Conservation (phyloP, 2,797 vertebrate genomes). For the Chanos chanos region DNA sequence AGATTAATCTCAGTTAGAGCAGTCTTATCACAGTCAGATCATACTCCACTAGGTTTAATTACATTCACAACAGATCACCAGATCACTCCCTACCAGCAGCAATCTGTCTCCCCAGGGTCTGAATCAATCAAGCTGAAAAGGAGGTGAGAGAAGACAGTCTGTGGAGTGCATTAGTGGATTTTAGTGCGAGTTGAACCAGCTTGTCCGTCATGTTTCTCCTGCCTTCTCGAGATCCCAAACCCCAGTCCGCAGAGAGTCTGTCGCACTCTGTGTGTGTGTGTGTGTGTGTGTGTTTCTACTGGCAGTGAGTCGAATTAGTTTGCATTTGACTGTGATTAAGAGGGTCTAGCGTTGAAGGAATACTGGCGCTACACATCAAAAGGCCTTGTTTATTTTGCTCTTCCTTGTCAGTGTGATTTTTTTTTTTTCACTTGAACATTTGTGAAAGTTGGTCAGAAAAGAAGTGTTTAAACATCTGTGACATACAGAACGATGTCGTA, state of each 20-base stretch:
- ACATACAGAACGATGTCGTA: no score
- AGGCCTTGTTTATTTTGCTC: no score
- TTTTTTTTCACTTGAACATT: neutral
- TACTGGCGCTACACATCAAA: no score
- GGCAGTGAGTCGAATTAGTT: conserved; percentile 50
- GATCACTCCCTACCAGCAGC: conserved; percentile 85
- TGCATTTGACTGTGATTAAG: conserved; percentile 64
- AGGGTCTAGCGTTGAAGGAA: conserved; percentile 53
- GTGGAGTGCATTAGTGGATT: conserved; percentile 83
- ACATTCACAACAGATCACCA: conserved; percentile 77
- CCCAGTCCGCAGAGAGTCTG: conserved; percentile 40
- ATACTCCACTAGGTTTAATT: conserved; percentile 87
- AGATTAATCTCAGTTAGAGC: conserved; percentile 76
- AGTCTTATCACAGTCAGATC: conserved; percentile 79
- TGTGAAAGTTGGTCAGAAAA: no score
- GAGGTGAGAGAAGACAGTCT: conserved; percentile 34
- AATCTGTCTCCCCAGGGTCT: conserved; percentile 71
- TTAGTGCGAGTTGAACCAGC: conserved; percentile 64
- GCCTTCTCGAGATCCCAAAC: conserved; percentile 16
- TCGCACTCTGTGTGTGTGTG: conserved; percentile 25
- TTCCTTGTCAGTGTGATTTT: conserved; percentile 42
- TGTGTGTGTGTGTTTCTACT: conserved; percentile 28
- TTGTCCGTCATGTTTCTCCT: conserved; percentile 50
- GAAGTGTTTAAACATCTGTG: neutral
- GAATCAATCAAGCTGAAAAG: conserved; percentile 76